Base-by-base conservation (phyloP, 2,797 vertebrate genomes). In the Sandelia bainsii region DNA sequence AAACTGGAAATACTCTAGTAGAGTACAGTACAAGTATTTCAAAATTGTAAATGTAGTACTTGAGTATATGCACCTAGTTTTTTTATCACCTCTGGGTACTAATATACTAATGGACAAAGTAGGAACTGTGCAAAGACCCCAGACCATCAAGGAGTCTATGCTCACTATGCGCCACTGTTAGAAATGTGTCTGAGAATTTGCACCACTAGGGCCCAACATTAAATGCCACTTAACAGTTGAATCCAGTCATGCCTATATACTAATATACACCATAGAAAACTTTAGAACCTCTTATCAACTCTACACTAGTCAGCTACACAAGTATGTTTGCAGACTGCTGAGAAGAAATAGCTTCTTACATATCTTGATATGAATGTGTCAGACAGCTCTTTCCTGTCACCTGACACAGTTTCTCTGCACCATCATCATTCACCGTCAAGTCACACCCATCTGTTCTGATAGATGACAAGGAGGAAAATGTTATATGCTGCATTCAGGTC, bases 351-450 rank as follows among this genome's bases (percentile, higher is more conserved):
- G 19, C 16, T 45, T 37, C 14, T 8, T 63, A 44, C 56, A 71
- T 53, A 45, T 29, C 59, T 54, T 49, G 51, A 72, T 40, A 16
- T 34, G 51, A 74, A 13, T 7, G 6, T 44, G 39, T 72, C 23
- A 25, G 52, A 67, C 63, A 56, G 45, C 44, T 54, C 17, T 14
- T 49, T 62, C 60, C 27, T 50, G 70, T 25, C 42, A 25, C 56
- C 32, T 51, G 29, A 59, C 62, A 64, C 39, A 23, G 40, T 44
- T 50, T 58, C 5, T 5, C 16, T 52, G 13, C 77, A 79, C 68
- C 22, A 59, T 70, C 48, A 69, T 71, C 56, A 67, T 64, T 66
- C 25, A 60, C 17, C 27, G 60, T 72, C 32, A 37, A 6, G 16
- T 62, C 62, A 10, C 16, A 52, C 22, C 22, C 19, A 62, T 68